These are phyloP conservation scores for Takifugu rubripes DNA, from an alignment of 2,797 vertebrate species.

Conservation along the genomic window DNA sequence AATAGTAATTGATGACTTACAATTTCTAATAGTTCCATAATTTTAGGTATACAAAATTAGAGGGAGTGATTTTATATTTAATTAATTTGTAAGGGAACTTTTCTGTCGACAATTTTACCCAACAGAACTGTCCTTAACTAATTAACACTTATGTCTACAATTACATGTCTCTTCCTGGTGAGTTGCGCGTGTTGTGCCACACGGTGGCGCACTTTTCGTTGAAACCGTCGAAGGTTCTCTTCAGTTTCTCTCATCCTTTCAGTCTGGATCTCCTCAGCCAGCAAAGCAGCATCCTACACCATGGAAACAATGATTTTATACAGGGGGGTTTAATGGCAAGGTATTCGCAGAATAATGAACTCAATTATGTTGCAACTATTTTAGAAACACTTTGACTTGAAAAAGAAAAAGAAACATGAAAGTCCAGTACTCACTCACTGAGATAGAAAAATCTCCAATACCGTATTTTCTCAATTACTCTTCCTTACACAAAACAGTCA, in stretches of 20 bases:
- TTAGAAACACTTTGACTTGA: no score
- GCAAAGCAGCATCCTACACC: constrained; percentile 71
- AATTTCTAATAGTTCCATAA: no score
- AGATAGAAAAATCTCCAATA: neutral
- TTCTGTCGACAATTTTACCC: no score
- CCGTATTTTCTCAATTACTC: neutral
- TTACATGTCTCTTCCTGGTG: constrained; percentile 59
- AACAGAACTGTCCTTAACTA: neutral
- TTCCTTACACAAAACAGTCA: neutral
- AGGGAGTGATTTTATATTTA: no score
- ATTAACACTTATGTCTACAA: neutral
- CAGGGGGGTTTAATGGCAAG: no score
- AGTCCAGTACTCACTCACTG: neutral
- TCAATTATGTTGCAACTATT: no score
- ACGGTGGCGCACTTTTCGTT: constrained; percentile 82
- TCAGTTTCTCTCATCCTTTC: constrained; percentile 72
- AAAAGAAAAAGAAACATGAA: no score
- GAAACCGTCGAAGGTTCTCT: constrained; percentile 80
- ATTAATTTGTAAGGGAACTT: no score
- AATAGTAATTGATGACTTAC: no score
- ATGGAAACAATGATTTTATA: neutral
- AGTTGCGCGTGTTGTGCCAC: constrained; percentile 77
- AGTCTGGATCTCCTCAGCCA: constrained; percentile 79
- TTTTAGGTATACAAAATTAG: no score
- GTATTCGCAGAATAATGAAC: no score